phyloP scores from a whole-genome alignment of 1,140 invertebrate genomes.

The Brachionus asplanchnoidis region DNA sequence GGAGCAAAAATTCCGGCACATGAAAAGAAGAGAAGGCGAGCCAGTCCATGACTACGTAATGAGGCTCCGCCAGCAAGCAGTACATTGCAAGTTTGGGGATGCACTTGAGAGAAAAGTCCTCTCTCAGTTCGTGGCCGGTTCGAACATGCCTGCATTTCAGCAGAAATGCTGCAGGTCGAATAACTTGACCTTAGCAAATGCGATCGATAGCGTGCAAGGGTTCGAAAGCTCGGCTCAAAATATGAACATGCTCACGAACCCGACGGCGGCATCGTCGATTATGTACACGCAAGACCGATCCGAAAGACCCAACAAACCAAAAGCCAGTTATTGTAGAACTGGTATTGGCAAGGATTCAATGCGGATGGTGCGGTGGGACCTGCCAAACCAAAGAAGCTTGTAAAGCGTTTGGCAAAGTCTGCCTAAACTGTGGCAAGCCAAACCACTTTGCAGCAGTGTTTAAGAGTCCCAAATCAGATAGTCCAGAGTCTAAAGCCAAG shows the following conservation, averaged over 20 bases:
- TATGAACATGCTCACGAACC: not conserved
- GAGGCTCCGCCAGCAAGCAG: not conserved
- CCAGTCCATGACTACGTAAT: not conserved
- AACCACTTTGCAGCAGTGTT: not conserved
- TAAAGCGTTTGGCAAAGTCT: not conserved
- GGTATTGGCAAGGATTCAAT: not conserved
- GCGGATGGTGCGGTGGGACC: not conserved
- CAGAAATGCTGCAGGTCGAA: not conserved
- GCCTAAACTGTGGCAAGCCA: not conserved
- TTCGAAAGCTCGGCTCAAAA: not conserved
- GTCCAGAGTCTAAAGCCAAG: not conserved
- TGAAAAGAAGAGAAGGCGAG: not conserved
- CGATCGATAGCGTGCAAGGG: not conserved
- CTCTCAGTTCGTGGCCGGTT: not conserved
- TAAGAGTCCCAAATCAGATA: not conserved
- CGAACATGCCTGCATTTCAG: not conserved
- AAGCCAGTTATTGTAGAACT: not conserved
- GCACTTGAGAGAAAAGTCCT: not conserved
- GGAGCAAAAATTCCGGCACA: not conserved
- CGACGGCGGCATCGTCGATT: not conserved
- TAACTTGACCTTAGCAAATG: not conserved
- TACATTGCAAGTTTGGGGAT: not conserved
- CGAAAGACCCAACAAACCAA: not conserved
- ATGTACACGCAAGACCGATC: not conserved
- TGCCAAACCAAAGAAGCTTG: not conserved